phyloP scores from a whole-genome alignment of 2,113 vertebrate genomes.

The Toxotes chatareus region DNA sequence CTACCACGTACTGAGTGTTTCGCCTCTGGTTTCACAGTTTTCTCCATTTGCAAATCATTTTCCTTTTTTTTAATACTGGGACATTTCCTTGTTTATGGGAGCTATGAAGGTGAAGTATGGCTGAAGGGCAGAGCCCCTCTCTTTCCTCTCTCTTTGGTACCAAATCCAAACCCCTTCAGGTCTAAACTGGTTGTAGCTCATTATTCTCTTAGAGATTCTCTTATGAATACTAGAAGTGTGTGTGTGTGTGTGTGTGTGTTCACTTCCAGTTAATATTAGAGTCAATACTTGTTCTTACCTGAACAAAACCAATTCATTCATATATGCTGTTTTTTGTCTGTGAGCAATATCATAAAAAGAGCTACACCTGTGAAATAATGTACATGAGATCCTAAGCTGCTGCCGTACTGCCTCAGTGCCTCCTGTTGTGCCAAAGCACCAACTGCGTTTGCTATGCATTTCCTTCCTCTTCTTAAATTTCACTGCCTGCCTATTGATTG shows the following conservation, averaged over 20 bases:
- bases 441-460: constrained; percentile 39
- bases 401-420: constrained; percentile 6
- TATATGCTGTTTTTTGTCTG: background rate
- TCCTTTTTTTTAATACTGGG: constrained; percentile 26
- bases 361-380: constrained; percentile 23
- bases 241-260: background rate
- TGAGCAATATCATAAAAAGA: constrained; percentile 5
- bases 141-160: constrained; percentile 14
- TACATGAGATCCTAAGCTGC: constrained; percentile 4
- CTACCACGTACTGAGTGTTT: constrained; percentile 3
- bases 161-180: constrained; percentile 41
- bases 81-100: constrained; percentile 62
- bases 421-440: background rate
- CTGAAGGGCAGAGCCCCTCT: constrained; percentile 41
- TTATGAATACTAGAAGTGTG: constrained; percentile 13
- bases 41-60: constrained; percentile 58
- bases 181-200: constrained; percentile 9
- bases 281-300: constrained; percentile 55
- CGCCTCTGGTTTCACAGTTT: constrained; percentile 38
- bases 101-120: constrained; percentile 59
- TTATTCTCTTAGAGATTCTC: constrained; percentile 23
- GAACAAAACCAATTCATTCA: constrained; percentile 36
- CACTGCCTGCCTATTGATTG: constrained; percentile 27
- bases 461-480: constrained; percentile 39
- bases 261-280: constrained; percentile 38